Conservation (phyloP, 1,140 invertebrate species). For the Musca domestica region DNA sequence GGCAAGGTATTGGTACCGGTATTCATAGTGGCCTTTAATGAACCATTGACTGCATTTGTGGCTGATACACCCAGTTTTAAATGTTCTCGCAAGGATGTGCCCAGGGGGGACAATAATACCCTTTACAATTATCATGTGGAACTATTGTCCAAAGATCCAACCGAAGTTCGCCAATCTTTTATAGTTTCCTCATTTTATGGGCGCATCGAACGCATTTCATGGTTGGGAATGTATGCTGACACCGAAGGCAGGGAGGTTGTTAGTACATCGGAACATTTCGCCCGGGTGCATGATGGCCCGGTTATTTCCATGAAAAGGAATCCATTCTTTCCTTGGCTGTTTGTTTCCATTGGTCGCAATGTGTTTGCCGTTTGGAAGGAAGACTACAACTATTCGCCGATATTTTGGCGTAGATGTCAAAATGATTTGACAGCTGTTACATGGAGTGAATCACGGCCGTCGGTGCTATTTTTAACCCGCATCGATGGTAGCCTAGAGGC, state of each 20-base stretch:
- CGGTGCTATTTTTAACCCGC: slow-evolving; percentile 56
- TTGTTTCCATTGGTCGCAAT: slow-evolving; percentile 61
- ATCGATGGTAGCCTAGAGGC: slow-evolving; percentile 59
- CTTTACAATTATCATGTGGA: slow-evolving; percentile 37
- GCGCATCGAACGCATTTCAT: slow-evolving; percentile 40
- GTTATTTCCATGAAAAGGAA: slow-evolving; percentile 60
- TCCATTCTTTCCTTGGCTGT: slow-evolving; percentile 56
- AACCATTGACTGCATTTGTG: slow-evolving; percentile 52
- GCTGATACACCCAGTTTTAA: slow-evolving; percentile 38
- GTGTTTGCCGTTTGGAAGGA: slow-evolving; percentile 62
- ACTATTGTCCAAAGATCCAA: slow-evolving; percentile 45
- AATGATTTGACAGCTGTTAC: slow-evolving; percentile 57
- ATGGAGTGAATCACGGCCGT: slow-evolving; percentile 57
- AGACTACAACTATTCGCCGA: slow-evolving; percentile 53
- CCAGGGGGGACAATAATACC: slow-evolving; percentile 27
- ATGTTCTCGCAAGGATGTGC: slow-evolving; percentile 21
- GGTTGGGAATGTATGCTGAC: slow-evolving; percentile 56
- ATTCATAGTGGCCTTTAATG: slow-evolving; percentile 58
- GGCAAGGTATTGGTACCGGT: slow-evolving; percentile 62
- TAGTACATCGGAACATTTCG: slow-evolving; percentile 54
- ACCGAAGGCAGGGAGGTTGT: slow-evolving; percentile 53
- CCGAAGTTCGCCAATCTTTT: slow-evolving; percentile 50
- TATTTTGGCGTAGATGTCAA: slow-evolving; percentile 58
- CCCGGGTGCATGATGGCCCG: slow-evolving; percentile 66
- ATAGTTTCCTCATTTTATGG: slow-evolving; percentile 41